Evolutionary conservation across 2,113 vertebrate genomes (phyloP), one percentile per base, ranked within the genome.

Genomic region (Boleophthalmus pectinirostris): DNA sequence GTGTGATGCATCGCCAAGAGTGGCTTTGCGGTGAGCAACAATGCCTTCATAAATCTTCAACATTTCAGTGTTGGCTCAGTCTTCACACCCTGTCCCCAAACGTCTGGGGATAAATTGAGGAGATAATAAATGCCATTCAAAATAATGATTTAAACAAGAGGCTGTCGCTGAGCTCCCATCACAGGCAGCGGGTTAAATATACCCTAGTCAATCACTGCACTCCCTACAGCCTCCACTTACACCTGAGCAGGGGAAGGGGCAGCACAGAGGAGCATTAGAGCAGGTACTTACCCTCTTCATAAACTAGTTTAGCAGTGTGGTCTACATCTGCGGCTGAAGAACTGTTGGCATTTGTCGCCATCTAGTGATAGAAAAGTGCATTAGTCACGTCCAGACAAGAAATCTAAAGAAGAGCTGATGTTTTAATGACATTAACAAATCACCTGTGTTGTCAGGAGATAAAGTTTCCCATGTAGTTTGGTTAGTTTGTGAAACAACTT

Each of bases 381-480:
- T 3, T 77, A 70, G 66, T n/a, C 51, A 60, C 4, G 24, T 71
- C 12, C 61, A 1, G 11, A 0, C 33, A n/a, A 1, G 45, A 69
- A 16, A 18, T 33, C 18, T 66, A 7, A 14, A 21, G 11, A 23
- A 5, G 2, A 20, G 6, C 25, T 18, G 8, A 29, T 61, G 25
- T 29, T 33, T 29, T 61, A 29, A 18, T 33, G 8, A 33, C 8
- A 61, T 6, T 9, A 18, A 33, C 14, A 18, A 61, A 61, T 85
- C 75, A 99, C 98, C 92, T 99, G 97, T 54, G 95, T 95, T 77
- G 94, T 92, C 2, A 99, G 92, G 83, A 99, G 96, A 77, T 95
- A 95, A 18, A 99, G 95, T 65, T 98, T 99, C 49, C 98, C 98
- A 2, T 98, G 94, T 35, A 99, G 94, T 65, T 95, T 97, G 3